Base-by-base conservation (phyloP, 2,888 invertebrate species). In the Parnassius mnemosyne region DNA sequence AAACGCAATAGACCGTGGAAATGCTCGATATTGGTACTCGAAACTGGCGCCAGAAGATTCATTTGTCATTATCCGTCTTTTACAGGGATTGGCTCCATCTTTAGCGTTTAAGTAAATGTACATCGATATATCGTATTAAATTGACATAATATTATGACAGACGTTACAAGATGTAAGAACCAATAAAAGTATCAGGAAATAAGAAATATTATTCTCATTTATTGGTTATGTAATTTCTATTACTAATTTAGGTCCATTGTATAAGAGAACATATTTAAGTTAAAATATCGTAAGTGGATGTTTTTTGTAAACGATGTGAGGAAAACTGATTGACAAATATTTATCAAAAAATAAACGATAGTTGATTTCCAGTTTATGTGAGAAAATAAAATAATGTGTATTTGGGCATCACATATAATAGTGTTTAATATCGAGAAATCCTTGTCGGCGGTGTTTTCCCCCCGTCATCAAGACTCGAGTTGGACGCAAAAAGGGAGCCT, bases 31-130 rank as follows among this genome's bases (percentile, higher is more conserved):
- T 54, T 55, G 49, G 42, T 55, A 55, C 60, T 55, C 53, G 64
- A 54, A 62, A 60, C 65, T 67, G 68, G 66, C 60, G 60, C 60
- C 60, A 61, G 63, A 34, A 58, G 34, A 44, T 66, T 56, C 63
- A 69, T 67, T 66, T 62, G 58, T 63, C 64, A 63, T 57, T 59
- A 67, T 68, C 68, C 58, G 61, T 69, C 66, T 61, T 50, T 25
- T 43, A 55, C 60, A 44, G 13, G 50, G 51, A 55, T 10, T 51
- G 60, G 51, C 43, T 44, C 13, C 47, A n/a, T 56, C 55, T 46
- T 49, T 49, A 49, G 25, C 47, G 56, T 47, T 41, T 13, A n/a
- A 55, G 46, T 46, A 55, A 55, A n/a, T n/a, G 16, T 25, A 9
- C 16, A 16, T 12, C 41, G 34, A 34, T 52, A 52, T n/a, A 52